Base-by-base conservation (phyloP, 2,888 invertebrate species). In the Andrena trimmerana region DNA sequence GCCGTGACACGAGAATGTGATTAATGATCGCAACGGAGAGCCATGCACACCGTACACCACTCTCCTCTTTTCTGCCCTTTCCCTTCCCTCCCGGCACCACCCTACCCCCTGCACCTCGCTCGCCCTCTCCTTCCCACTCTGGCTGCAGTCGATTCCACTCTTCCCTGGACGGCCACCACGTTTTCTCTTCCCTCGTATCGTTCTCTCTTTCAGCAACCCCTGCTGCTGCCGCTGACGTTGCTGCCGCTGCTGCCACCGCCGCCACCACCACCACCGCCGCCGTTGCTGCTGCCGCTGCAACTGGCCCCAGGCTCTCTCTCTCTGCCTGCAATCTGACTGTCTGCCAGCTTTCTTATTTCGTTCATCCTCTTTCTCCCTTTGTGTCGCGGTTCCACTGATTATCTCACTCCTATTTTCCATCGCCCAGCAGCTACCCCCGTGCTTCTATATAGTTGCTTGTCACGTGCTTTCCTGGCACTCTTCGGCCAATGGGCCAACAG, bases 1-100 rank as follows among this genome's bases (percentile, higher is more conserved):
- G 92, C 92, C 93, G 90, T 93, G 94, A 94, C 94, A 92, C 91
- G 91, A 89, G 90, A 91, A 91, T 90, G 91, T 94, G 94, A 94
- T 94, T 94, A 94, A 94, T 94, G 94, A 94, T 94, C 91, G 89
- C 87, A 86, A 89, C 90, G 87, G 87, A 92, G 92, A 93, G 90
- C 92, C 91, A 90, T 91, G 92, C 92, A 92, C 90, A 92, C 90
- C 91, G 90, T 89, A 84, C 67, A 67, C 87, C 75, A 63, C 81
- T 81, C 83, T 75, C 78, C 78, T 77, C 83, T 83, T 57, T 31
- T 48, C 67, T 66, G 59, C 78, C 84, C 82, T 84, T 86, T 86
- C 83, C 83, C 84, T 70, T 81, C 73, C 72, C 78, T 78, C 77
- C 77, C 81, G 75, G 33, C n/a, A 42, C 31, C 54, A 54, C 52